phyloP scores from a whole-genome alignment of 2,797 vertebrate genomes.

The Silurus aristotelis region DNA sequence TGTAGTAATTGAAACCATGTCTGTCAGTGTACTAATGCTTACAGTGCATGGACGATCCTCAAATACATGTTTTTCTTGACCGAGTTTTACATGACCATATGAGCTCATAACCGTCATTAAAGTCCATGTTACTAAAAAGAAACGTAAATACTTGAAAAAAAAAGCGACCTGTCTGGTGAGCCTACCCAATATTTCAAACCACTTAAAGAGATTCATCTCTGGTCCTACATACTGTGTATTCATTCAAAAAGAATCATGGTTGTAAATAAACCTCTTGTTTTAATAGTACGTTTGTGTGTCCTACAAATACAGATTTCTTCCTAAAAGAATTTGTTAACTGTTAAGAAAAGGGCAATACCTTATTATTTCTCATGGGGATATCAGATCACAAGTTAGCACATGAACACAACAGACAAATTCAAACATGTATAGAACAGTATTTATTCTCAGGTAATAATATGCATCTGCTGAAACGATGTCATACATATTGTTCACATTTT shows the following conservation, averaged over 20 bases:
- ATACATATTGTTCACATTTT: conserved; percentile 8
- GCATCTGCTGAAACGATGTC: neutral
- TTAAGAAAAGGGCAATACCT: neutral
- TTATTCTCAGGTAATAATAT: conserved; percentile 2
- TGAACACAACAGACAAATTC: neutral
- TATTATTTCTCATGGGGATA: neutral
- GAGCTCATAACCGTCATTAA: neutral
- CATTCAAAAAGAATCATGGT: neutral
- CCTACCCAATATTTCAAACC: neutral
- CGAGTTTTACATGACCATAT: neutral
- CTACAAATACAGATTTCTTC: neutral
- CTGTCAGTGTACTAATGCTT: neutral
- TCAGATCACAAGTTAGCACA: neutral
- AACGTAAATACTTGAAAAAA: neutral
- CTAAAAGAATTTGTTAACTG: neutral
- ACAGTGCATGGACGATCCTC: neutral
- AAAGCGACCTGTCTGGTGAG: neutral
- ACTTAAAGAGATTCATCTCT: neutral
- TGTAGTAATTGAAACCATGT: conserved; percentile 1
- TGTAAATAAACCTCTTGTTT: conserved; percentile 17
- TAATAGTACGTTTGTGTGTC: neutral
- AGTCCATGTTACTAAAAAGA: neutral
- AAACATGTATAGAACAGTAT: neutral
- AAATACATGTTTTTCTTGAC: neutral
- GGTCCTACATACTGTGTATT: neutral